These are phyloP conservation scores for Charadrius vociferus DNA, from an alignment of 2,113 vertebrate genomes.

Conservation along the genomic window DNA sequence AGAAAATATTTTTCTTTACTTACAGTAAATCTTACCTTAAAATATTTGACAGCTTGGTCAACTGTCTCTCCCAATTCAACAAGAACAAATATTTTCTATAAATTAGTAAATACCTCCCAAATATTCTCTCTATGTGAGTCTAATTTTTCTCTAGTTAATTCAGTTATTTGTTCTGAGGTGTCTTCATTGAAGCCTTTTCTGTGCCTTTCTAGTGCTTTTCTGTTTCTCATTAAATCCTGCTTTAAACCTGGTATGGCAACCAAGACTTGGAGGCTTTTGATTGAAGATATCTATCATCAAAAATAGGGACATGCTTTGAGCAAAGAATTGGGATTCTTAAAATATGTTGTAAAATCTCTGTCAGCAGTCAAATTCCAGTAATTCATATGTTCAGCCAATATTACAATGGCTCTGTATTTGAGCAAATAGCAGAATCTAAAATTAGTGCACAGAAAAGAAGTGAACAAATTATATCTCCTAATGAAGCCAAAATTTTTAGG, in stretches of 20 bases:
- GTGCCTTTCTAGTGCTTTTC: not conserved
- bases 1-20: constrained; percentile 7
- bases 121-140: not conserved
- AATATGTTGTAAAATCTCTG: not conserved
- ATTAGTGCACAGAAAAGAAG: not conserved
- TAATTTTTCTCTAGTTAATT: not conserved
- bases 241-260: not conserved
- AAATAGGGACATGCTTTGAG: not conserved
- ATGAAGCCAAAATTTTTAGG: not conserved
- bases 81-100: not conserved
- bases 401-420: not conserved
- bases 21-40: not conserved
- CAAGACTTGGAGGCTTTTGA: not conserved
- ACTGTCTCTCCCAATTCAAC: not conserved
- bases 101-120: not conserved
- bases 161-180: not conserved
- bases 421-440: not conserved
- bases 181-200: not conserved
- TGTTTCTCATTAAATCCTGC: not conserved
- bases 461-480: not conserved
- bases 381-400: not conserved
- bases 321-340: not conserved
- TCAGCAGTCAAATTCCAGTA: not conserved
- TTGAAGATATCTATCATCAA: not conserved
- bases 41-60: not conserved